A percentile compares a stretch with the other conserved stretches of the same genome.
Evolutionary conservation across 2,797 vertebrate species (phyloP).

Genomic region (Sebastiscus albofasciatus): DNA sequence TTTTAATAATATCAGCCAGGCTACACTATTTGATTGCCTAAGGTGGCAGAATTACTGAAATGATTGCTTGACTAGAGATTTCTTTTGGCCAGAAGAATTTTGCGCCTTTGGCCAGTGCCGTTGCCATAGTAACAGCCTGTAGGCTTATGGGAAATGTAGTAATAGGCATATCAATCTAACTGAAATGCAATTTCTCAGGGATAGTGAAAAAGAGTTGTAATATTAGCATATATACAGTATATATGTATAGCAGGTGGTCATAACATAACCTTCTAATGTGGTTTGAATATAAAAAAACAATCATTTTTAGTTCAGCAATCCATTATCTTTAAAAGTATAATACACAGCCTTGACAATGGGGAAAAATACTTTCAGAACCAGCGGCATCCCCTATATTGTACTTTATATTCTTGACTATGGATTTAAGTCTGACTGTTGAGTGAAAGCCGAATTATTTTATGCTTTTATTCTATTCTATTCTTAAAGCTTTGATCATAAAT

Average conservation of each 20-base stretch:
- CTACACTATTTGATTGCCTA: neutral
- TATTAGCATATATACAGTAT: neutral
- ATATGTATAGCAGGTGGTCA: neutral
- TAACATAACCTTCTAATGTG: neutral
- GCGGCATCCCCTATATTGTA: neutral
- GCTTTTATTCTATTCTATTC: conserved; percentile 4
- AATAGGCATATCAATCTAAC: neutral
- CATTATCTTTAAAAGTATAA: neutral
- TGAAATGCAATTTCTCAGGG: neutral
- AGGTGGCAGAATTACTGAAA: neutral
- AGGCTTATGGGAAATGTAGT: conserved; percentile 2
- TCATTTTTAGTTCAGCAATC: neutral
- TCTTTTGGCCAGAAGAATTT: neutral
- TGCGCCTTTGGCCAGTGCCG: neutral
- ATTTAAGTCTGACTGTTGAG: conserved; percentile 5
- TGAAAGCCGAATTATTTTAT: neutral
- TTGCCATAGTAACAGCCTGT: conserved; percentile 16
- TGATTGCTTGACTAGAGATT: conserved; percentile 3
- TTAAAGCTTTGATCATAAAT: conserved; percentile 21
- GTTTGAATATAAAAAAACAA: neutral
- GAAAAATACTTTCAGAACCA: neutral
- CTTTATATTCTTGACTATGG: neutral
- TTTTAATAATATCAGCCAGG: neutral
- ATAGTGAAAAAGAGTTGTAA: neutral
- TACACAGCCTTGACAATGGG: neutral